These are phyloP conservation scores for Melanerpes formicivorus DNA, from an alignment of 2,113 vertebrate genomes.

Conservation along the genomic window DNA sequence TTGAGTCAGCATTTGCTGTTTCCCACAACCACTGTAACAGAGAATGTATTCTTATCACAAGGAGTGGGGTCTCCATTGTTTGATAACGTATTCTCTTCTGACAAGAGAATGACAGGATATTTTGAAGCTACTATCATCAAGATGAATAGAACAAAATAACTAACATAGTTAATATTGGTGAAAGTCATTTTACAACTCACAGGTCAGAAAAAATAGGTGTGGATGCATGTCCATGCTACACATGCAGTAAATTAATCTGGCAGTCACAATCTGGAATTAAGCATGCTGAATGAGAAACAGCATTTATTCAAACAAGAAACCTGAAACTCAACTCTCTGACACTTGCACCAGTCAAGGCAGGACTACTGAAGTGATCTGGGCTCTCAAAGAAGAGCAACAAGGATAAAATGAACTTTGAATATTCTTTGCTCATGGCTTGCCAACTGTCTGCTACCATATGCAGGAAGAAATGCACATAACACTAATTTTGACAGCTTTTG, in stretches of 20 bases:
- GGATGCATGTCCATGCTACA: neutral
- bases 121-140: neutral
- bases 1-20: neutral
- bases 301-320: neutral
- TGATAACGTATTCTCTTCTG: neutral
- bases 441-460: neutral
- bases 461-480: neutral
- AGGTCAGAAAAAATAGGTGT: neutral
- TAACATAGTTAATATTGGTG: neutral
- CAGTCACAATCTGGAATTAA: neutral
- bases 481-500: neutral
- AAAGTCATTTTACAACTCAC: neutral
- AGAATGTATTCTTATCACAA: neutral
- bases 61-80: neutral
- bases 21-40: neutral
- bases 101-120: neutral
- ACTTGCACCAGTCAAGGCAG: neutral
- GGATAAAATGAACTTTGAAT: neutral
- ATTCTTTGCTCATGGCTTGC: neutral
- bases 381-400: neutral
- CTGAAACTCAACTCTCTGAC: neutral
- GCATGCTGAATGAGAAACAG: neutral
- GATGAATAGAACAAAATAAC: neutral
- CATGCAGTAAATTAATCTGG: rapidly evolving
- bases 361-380: neutral